phyloP scores from a whole-genome alignment of 2,888 invertebrate species.

The Listrodromus nycthemerus region DNA sequence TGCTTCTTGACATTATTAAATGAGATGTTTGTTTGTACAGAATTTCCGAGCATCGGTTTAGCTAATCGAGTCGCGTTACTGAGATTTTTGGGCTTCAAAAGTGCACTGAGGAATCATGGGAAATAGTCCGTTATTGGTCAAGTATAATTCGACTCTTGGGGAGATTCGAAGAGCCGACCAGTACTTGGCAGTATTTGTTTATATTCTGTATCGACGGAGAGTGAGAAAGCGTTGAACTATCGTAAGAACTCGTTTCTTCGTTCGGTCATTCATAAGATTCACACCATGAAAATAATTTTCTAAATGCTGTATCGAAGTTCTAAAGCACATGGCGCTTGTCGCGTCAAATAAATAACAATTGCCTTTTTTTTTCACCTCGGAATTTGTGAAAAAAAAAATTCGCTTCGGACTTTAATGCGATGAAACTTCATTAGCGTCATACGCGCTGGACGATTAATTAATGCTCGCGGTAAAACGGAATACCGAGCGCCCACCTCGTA shows the following conservation, averaged over 20 bases:
- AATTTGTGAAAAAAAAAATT: not conserved
- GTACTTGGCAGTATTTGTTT: not conserved
- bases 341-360: not conserved
- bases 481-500: not conserved
- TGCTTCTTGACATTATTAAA: not conserved
- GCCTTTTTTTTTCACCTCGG: not conserved
- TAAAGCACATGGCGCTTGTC: not conserved
- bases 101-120: constrained; percentile 35
- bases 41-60: not conserved
- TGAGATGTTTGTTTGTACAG: not conserved
- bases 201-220: not conserved
- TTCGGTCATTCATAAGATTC: not conserved
- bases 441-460: constrained; percentile 31
- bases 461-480: constrained; percentile 2
- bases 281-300: not conserved
- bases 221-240: not conserved
- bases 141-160: constrained; percentile 35
- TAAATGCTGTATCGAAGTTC: no score
- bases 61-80: constrained; percentile 19
- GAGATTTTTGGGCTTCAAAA: not conserved
- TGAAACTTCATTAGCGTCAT: constrained; percentile 22
- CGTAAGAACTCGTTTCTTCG: not conserved
- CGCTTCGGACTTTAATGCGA: not conserved
- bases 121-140: constrained; percentile 18
- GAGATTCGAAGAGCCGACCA: not conserved